phyloP scores from a whole-genome alignment of 2,888 invertebrate genomes.

The Mythimna loreyi region DNA sequence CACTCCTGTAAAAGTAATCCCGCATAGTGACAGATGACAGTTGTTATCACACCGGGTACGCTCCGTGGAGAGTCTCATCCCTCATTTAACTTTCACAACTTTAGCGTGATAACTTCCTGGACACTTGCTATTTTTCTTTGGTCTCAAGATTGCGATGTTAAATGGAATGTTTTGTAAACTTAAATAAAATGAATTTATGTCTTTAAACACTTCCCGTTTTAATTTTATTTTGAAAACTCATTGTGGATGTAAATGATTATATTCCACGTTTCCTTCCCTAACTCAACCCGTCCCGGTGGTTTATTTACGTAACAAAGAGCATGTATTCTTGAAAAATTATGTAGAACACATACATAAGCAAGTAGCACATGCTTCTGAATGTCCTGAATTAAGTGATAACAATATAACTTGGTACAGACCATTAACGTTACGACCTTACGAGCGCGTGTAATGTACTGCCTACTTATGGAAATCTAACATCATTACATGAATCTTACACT shows the following conservation, averaged over 20 bases:
- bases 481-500: constrained; percentile 23
- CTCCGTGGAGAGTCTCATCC: constrained; percentile 42
- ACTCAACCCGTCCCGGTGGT: constrained; percentile 21
- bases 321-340: constrained; percentile 1
- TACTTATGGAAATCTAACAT: constrained; percentile 40
- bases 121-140: constrained; percentile 51
- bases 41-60: constrained; percentile 31
- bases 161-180: constrained; percentile 22
- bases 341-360: neutral
- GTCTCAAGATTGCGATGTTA: constrained; percentile 19
- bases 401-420: constrained; percentile 17
- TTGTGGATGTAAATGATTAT: constrained; percentile 29
- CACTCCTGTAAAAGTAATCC: constrained; percentile 8
- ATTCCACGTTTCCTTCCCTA: constrained; percentile 20
- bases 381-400: constrained; percentile 18
- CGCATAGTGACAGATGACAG: constrained; percentile 42
- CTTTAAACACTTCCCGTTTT: constrained; percentile 1
- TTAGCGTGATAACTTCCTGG: constrained; percentile 36
- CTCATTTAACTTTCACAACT: constrained; percentile 55
- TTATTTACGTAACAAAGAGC: constrained; percentile 13
- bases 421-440: constrained; percentile 38
- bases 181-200: constrained; percentile 27
- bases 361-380: constrained; percentile 10
- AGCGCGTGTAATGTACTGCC: constrained; percentile 17
- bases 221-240: constrained; percentile 10